phyloP scores from a whole-genome alignment of 2,113 vertebrate species.

The Prunella himalayana region DNA sequence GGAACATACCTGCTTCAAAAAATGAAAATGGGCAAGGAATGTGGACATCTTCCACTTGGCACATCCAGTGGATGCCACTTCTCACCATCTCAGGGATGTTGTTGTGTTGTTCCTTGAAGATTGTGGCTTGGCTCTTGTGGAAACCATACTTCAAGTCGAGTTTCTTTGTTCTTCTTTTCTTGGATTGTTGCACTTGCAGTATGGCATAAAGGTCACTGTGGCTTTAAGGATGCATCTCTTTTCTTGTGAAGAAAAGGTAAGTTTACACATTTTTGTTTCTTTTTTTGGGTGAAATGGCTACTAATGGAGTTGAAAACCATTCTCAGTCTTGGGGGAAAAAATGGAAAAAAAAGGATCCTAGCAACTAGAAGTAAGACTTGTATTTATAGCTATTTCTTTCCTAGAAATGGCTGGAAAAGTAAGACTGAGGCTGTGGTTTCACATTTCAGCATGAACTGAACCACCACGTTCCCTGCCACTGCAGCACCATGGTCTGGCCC shows the following conservation, averaged over 20 bases:
- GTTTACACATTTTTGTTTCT: not conserved
- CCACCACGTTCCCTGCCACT: rapidly evolving
- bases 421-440: not conserved
- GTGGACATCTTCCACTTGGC: not conserved
- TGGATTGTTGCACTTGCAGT: not conserved
- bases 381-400: not conserved
- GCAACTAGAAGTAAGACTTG: not conserved
- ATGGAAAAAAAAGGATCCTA: not conserved
- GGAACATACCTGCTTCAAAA: rapidly evolving
- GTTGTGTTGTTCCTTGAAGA: not conserved
- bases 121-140: not conserved
- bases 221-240: not conserved
- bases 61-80: not conserved
- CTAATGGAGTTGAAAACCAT: not conserved
- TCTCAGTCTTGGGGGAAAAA: not conserved
- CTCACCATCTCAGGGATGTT: not conserved
- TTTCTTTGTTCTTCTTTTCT: not conserved
- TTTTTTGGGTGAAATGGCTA: not conserved
- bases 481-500: not conserved
- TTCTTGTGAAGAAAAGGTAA: not conserved
- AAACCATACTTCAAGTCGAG: not conserved
- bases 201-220: not conserved
- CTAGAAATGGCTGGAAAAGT: not conserved
- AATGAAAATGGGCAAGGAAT: not conserved
- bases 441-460: not conserved